phyloP scores from a whole-genome alignment of 2,113 vertebrate genomes.

The Sciurus niger region DNA sequence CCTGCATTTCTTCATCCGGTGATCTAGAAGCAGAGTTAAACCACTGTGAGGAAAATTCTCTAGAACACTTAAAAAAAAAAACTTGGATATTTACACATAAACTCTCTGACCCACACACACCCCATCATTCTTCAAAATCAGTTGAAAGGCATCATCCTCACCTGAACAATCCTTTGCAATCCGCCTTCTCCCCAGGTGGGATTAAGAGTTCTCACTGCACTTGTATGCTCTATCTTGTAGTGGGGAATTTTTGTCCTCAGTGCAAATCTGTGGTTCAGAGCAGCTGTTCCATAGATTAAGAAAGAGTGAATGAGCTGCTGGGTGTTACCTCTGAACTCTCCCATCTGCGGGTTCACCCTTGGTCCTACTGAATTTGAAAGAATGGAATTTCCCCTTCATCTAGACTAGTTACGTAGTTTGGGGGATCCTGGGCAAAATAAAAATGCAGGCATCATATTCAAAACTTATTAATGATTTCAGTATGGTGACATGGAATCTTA shows the following conservation, averaged over 20 bases:
- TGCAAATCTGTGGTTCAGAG: constrained; percentile 6
- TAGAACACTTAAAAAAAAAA: not conserved
- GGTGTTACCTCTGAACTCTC: not conserved
- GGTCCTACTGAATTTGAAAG: constrained; percentile 8
- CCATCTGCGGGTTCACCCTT: not conserved
- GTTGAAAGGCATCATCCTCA: not conserved
- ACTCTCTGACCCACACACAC: not conserved
- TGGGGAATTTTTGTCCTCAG: not conserved
- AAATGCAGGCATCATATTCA: not conserved
- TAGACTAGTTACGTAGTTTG: not conserved
- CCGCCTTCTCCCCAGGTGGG: not conserved
- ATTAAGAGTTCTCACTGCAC: not conserved
- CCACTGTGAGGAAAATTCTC: not conserved
- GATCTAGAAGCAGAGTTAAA: not conserved
- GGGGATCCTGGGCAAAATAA: not conserved
- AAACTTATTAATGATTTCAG: not conserved
- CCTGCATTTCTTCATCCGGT: not conserved
- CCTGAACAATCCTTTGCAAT: not conserved
- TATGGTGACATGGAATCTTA: not conserved
- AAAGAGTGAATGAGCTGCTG: constrained; percentile 23
- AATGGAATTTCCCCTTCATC: not conserved
- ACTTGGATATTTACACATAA: not conserved
- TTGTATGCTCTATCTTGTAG: not conserved
- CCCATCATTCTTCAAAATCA: not conserved
- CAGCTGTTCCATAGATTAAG: constrained; percentile 56